Evolutionary conservation across 2,113 vertebrate species (phyloP).

Genomic region (Leucoraja erinaceus): DNA sequence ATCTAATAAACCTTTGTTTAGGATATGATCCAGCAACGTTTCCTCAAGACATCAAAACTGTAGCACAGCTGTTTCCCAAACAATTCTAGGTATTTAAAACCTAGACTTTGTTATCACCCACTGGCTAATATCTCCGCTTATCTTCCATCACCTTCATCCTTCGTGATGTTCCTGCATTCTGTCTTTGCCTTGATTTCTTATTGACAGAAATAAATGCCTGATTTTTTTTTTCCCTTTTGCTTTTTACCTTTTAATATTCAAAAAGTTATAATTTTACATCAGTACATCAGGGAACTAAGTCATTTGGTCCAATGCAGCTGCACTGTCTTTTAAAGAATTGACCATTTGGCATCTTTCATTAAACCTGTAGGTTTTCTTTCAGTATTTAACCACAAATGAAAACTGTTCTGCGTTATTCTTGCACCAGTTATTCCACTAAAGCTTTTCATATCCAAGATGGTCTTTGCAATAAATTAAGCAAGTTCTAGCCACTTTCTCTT

Average conservation of each 20-base stretch:
- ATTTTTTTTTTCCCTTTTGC: not conserved
- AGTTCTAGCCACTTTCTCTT: not conserved
- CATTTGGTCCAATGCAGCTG: not conserved
- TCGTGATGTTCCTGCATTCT: not conserved
- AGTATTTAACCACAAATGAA: slow-evolving; percentile 11
- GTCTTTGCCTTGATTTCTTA: slow-evolving; percentile 7
- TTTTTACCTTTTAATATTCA: not conserved
- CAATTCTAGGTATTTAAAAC: slow-evolving; percentile 21
- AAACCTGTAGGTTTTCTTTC: not conserved
- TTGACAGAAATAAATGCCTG: not conserved
- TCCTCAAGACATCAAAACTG: not conserved
- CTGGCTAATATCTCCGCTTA: not conserved
- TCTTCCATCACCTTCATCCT: not conserved
- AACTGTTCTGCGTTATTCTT: not conserved
- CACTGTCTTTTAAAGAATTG: not conserved
- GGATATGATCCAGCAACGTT: not conserved
- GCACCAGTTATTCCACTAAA: not conserved
- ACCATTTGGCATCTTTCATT: not conserved
- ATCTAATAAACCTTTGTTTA: not conserved
- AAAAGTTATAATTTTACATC: not conserved
- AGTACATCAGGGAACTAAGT: not conserved
- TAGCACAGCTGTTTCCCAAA: not conserved
- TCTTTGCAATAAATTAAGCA: not conserved
- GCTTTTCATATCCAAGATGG: not conserved
- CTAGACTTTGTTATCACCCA: not conserved